Evolutionary conservation across 2,797 vertebrate genomes (phyloP).

Genomic region (Gymnothorax javanicus): DNA sequence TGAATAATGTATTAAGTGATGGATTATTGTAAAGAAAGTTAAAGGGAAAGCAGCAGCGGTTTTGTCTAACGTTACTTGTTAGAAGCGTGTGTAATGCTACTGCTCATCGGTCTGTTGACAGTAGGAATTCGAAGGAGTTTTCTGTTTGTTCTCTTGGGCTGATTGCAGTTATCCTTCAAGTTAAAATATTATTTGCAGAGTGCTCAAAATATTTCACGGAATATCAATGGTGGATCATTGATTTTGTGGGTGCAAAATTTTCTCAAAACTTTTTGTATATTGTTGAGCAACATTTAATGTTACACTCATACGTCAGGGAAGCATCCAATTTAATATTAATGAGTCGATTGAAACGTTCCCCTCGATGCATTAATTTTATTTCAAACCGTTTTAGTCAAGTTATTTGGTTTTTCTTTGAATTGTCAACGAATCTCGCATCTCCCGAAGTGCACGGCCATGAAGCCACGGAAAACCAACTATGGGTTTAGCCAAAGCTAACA

Average conservation of each 20-base stretch:
- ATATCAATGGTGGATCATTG: too few relatives aligned
- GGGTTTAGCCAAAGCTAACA: neutral
- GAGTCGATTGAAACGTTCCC: neutral
- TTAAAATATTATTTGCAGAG: neutral
- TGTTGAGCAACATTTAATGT: too few relatives aligned
- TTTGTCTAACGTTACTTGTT: neutral
- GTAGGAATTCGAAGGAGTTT: neutral
- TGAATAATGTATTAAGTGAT: neutral
- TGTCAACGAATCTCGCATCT: neutral
- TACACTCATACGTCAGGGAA: too few relatives aligned
- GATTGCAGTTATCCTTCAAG: neutral
- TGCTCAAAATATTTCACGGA: neutral
- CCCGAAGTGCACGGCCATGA: neutral
- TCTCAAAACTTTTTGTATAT: too few relatives aligned
- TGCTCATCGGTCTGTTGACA: neutral
- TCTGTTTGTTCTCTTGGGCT: neutral
- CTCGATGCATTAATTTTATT: slow-evolving; percentile 3
- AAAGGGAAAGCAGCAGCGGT: neutral
- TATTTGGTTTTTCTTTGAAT: neutral
- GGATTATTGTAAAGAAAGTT: neutral
- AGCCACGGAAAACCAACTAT: neutral
- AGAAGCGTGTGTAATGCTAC: neutral
- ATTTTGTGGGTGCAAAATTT: too few relatives aligned
- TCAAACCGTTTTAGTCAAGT: neutral
- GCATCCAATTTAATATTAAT: slow-evolving; percentile 17